Conservation (phyloP, 2,888 invertebrate species). For the Salpingus planirostris region DNA sequence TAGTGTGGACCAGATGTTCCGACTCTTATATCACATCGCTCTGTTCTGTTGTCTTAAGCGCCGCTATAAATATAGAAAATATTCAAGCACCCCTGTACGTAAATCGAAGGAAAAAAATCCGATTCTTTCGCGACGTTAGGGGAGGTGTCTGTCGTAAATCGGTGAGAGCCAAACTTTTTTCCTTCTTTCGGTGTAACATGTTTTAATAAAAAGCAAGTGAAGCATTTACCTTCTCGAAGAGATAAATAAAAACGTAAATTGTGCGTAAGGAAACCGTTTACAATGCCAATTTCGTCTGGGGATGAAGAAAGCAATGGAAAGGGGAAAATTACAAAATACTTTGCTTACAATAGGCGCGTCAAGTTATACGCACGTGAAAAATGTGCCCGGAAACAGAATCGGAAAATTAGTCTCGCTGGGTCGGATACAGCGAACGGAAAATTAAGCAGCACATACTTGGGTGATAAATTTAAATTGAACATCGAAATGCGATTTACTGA, state of each 20-base stretch:
- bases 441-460: too few relatives aligned
- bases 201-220: conserved; percentile 18
- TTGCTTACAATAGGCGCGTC: too few relatives aligned
- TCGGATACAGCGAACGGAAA: too few relatives aligned
- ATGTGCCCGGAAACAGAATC: too few relatives aligned
- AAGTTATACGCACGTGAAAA: too few relatives aligned
- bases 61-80: conserved; percentile 30
- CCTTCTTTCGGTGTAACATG: conserved; percentile 18
- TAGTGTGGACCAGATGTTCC: conserved; percentile 29
- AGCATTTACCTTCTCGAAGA: conserved; percentile 16
- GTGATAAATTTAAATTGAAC: too few relatives aligned
- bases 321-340: conserved; percentile 27
- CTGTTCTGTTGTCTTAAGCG: conserved; percentile 32
- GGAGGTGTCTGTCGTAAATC: too few relatives aligned
- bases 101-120: conserved; percentile 18
- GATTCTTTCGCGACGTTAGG: too few relatives aligned
- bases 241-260: conserved; percentile 36
- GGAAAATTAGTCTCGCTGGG: too few relatives aligned
- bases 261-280: conserved; percentile 31
- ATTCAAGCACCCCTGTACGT: conserved; percentile 13
- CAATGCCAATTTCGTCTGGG: conserved; percentile 28
- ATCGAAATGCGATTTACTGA: too few relatives aligned
- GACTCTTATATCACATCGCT: conserved; percentile 25
- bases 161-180: too few relatives aligned
- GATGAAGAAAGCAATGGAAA: conserved; percentile 17